Base-by-base conservation (phyloP, 2,113 vertebrate species). In the Notothenia coriiceps region DNA sequence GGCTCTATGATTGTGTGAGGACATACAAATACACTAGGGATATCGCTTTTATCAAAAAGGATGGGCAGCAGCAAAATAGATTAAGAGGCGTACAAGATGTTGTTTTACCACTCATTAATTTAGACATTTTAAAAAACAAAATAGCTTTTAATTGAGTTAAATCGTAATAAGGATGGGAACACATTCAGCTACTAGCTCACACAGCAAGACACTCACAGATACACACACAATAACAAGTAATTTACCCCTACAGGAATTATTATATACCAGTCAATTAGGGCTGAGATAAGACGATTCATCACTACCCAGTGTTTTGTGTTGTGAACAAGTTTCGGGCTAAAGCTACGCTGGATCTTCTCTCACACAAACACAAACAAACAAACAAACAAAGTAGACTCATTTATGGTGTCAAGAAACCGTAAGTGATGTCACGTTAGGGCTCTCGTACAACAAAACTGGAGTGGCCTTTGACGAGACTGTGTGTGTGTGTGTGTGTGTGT, bases 1-100 rank as follows among this genome's bases (percentile, higher is more conserved):
- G 68, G 44, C 43, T 52, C 29, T 44, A 74, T 35, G 52, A 59
- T 18, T 61, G 67, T 79, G 60, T 50, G 18, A 77, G 64, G 68
- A 77, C 78, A 54, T 55, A 18, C 43, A 77, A 40, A 79, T 47
- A 50, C 68, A 69, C 52, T 22, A 29, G 70, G 54, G 57, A 68
- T 62, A 25, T 35, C 5, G 4, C 5, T 33, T 49, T 40, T 22
- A 35, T 44, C 3, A 6, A n/a, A 65, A 46, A 10, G 6, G 33
- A 50, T 18, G 6, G 43, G 15, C 49, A 61, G 15, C 20, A 3
- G 50, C 17, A 47, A 49, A 49, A 49, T 12, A 1, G 56, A 46
- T 77, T 29, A 60, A 43, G 10, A 46, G 15, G 35, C 46, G 52
- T 52, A 54, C 7, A 33, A 47, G 22, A 70, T 44, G 29, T 13